Base-by-base conservation (phyloP, 2,888 invertebrate genomes). In the Hyposoter didymator region DNA sequence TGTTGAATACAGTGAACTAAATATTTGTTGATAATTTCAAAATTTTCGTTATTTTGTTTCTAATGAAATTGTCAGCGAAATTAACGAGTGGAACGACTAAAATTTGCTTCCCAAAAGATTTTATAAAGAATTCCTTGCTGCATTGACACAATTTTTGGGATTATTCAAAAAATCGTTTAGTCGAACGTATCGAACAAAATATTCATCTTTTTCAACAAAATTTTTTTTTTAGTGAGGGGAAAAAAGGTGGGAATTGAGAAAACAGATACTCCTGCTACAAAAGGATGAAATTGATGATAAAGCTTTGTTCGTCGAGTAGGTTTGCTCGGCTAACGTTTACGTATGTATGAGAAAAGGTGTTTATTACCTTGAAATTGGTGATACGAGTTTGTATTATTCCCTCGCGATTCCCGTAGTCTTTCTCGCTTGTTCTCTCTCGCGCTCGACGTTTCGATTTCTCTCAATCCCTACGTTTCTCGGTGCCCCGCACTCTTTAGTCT, bases 361-460 rank as follows among this genome's bases (percentile, higher is more conserved):
- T 85, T 83, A 85, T 83, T 82, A 76, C 79, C 67, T 39, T 76
- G 67, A 76, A 79, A 82, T 85, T 78, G 76, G 85, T 73, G 85
- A 82, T 85, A 83, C 82, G 82, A 80, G 85, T 85, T 85, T 83
- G 79, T 83, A 85, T 83, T 82, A 83, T 83, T 82, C 79, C 45
- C 73, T 78, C 73, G 47, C n/a, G 66, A 66, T 62, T 43, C n/a
- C 52, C 10, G 32, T 43, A 52, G 32, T 22, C 39, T 73, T 79
- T 52, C 79, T 35, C 32, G 14, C 43, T 73, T 43, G 10, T 73
- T 43, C 66, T 17, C 22, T 39, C 35, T 39, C 73, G 39, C 52
- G 39, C 52, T 39, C 55, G 45, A n/a, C 64, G 59, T 49, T 72
- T 67, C 73, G 39, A 43, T 52, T 35, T 45, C 28, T 59, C 45